Evolutionary conservation across 2,888 invertebrate genomes (phyloP).

Genomic region (Deilephila porcellus): DNA sequence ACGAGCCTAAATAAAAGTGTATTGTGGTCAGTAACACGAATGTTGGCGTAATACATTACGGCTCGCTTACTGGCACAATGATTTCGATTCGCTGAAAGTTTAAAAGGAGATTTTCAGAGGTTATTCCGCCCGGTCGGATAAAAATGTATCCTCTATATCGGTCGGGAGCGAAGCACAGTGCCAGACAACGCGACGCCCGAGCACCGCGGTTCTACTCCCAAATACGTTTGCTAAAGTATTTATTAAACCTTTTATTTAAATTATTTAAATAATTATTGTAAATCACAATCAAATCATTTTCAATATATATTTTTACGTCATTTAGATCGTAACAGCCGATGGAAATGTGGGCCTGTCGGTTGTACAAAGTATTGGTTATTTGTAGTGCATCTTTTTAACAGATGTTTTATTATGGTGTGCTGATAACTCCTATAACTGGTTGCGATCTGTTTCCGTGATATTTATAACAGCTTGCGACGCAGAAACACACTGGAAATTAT

Average conservation of each 20-base stretch:
- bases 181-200: constrained; percentile 35
- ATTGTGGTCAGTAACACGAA: constrained; percentile 18
- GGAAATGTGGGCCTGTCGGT: neutral
- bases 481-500: constrained; percentile 6
- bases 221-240: neutral
- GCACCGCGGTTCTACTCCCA: neutral
- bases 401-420: constrained; percentile 15
- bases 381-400: neutral
- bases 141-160: constrained; percentile 20
- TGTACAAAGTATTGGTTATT: constrained; percentile 9
- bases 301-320: neutral
- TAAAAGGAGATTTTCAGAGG: constrained; percentile 17
- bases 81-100: constrained; percentile 8
- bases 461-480: constrained; percentile 19
- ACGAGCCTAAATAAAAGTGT: neutral
- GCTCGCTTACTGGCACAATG: constrained; percentile 1
- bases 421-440: constrained; percentile 11
- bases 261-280: constrained; percentile 1
- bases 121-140: constrained; percentile 20
- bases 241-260: neutral
- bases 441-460: constrained; percentile 1
- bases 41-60: constrained; percentile 1
- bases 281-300: neutral
- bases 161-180: constrained; percentile 16
- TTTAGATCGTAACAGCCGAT: neutral